These are phyloP conservation scores for Esox lucius DNA, from an alignment of 2,797 vertebrate species.

Conservation along the genomic window DNA sequence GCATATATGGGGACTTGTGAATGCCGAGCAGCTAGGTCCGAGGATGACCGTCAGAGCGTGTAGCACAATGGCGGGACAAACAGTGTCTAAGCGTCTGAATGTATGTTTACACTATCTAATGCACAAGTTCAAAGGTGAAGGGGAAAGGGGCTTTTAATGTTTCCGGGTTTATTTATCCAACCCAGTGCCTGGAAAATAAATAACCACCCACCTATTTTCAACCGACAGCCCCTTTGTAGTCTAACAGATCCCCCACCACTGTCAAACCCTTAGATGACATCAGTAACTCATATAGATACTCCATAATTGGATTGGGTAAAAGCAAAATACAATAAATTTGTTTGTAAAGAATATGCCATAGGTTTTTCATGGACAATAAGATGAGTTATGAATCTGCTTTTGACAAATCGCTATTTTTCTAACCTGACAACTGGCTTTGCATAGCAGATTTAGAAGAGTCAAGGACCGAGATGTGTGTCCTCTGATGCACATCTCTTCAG, in stretches of 20 bases:
- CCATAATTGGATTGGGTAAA: slow-evolving; percentile 49
- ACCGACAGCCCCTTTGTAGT: background rate
- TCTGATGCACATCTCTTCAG: too few species aligned
- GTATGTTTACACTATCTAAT: slow-evolving; percentile 79
- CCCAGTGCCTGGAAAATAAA: slow-evolving; percentile 75
- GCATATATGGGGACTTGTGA: slow-evolving; percentile 32
- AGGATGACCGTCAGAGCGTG: slow-evolving; percentile 41
- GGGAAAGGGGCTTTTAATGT: slow-evolving; percentile 80
- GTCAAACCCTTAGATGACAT: slow-evolving; percentile 55
- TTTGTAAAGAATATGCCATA: slow-evolving; percentile 12
- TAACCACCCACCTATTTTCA: slow-evolving; percentile 6
- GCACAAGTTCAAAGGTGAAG: slow-evolving; percentile 78
- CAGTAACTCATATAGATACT: slow-evolving; percentile 7
- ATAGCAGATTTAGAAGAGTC: too few species aligned
- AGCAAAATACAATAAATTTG: slow-evolving; percentile 60
- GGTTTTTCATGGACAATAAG: too few species aligned
- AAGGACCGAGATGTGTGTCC: too few species aligned
- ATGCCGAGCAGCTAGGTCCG: slow-evolving; percentile 33
- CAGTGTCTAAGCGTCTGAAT: slow-evolving; percentile 68
- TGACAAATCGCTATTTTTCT: too few species aligned
- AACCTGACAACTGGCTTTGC: too few species aligned
- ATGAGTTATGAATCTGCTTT: too few species aligned
- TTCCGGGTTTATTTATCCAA: slow-evolving; percentile 81
- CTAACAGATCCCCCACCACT: slow-evolving; percentile 1
- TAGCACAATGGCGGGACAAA: slow-evolving; percentile 68